Percentiles rank a stretch among this genome's conserved stretches.
These are phyloP conservation scores for Epirrhoe alternata DNA, from an alignment of 2,888 invertebrate genomes.

Conservation along the genomic window DNA sequence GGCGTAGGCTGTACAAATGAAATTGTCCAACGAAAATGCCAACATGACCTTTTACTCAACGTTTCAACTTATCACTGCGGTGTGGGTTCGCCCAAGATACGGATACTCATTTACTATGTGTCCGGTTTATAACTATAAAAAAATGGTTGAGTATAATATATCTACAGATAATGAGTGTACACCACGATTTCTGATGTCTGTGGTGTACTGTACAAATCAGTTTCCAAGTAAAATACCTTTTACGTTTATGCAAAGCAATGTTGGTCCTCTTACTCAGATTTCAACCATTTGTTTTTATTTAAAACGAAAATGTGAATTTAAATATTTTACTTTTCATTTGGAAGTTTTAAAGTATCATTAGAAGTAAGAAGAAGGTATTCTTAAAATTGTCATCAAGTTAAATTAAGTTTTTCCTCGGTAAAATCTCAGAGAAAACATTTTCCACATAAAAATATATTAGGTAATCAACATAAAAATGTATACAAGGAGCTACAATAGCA, in stretches of 20 bases:
- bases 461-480: not conserved
- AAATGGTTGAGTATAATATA: too few relatives aligned
- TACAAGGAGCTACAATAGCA: too few relatives aligned
- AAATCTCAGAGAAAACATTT: not conserved
- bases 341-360: conserved; percentile 5
- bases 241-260: not conserved
- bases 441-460: conserved; percentile 4
- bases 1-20: conserved; percentile 33
- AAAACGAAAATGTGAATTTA: conserved; percentile 10
- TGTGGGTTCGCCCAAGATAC: not conserved
- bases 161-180: too few relatives aligned
- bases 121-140: too few relatives aligned
- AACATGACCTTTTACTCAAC: conserved; percentile 46
- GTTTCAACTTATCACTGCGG: conserved; percentile 10
- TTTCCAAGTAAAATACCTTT: not conserved
- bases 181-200: too few relatives aligned
- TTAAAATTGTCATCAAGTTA: conserved; percentile 17
- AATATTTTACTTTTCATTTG: not conserved
- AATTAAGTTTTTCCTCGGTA: conserved; percentile 13
- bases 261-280: not conserved
- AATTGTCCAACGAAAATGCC: conserved; percentile 43
- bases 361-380: not conserved
- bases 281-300: conserved; percentile 7
- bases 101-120: too few relatives aligned
- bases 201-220: too few relatives aligned